Evolutionary conservation across 2,888 invertebrate genomes (phyloP).

Genomic region (Ariolimax columbianus): DNA sequence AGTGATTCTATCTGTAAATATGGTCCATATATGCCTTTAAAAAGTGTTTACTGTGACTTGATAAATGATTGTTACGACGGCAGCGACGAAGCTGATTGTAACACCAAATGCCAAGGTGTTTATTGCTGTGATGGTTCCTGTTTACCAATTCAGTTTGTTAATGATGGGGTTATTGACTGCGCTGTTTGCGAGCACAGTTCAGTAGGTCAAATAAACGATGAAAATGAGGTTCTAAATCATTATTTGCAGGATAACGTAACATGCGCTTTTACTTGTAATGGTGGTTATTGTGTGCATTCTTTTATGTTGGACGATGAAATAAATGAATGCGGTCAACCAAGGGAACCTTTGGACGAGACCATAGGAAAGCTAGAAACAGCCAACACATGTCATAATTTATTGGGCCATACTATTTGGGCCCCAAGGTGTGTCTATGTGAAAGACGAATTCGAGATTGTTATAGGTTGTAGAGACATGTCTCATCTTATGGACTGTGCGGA

Average conservation of each 20-base stretch:
- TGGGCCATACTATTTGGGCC: background rate
- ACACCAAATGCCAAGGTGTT: background rate
- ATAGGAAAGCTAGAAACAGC: too few relatives aligned
- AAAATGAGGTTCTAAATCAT: too few relatives aligned
- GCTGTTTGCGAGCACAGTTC: background rate
- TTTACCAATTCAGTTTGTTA: background rate
- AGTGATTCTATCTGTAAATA: too few relatives aligned
- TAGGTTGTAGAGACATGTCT: too few relatives aligned
- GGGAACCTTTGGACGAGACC: slow-evolving; percentile 2
- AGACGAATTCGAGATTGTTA: too few relatives aligned
- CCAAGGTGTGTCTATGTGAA: too few relatives aligned
- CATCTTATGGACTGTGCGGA: slow-evolving; percentile 5
- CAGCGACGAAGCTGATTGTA: background rate
- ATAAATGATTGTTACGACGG: background rate
- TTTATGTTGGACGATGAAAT: background rate
- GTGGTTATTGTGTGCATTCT: background rate
- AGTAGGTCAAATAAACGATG: background rate
- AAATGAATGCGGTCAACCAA: background rate
- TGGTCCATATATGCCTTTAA: too few relatives aligned
- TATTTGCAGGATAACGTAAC: background rate
- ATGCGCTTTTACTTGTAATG: slow-evolving; percentile 11
- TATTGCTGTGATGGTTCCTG: slow-evolving; percentile 10
- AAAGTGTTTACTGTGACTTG: too few relatives aligned
- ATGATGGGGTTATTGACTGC: slow-evolving; percentile 14
- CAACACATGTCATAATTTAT: background rate